Evolutionary conservation across 2,797 vertebrate species (phyloP).

Genomic region (Furcifer pardalis): DNA sequence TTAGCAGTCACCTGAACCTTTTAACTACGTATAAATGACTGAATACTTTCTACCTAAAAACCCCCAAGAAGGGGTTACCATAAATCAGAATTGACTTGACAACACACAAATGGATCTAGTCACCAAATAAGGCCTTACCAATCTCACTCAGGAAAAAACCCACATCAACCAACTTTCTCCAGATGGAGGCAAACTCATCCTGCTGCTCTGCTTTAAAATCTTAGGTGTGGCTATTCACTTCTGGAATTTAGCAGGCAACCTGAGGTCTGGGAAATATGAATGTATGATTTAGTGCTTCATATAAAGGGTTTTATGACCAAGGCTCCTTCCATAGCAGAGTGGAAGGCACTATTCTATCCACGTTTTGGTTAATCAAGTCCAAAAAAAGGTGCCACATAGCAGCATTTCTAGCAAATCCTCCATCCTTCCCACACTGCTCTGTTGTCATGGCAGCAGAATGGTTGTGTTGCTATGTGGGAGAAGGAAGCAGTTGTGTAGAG

Average conservation of each 20-base stretch:
- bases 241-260: not conserved
- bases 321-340: not conserved
- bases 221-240: not conserved
- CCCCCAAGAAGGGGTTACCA: no score
- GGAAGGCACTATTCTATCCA: slow-evolving; percentile 6
- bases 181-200: not conserved
- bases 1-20: not conserved
- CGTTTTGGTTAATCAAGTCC: slow-evolving; percentile 18
- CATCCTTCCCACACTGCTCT: slow-evolving; percentile 31
- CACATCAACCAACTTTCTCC: not conserved
- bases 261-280: not conserved
- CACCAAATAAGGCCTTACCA: not conserved
- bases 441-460: slow-evolving; percentile 40
- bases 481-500: slow-evolving; percentile 27
- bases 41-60: no score
- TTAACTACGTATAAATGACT: not conserved
- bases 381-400: slow-evolving; percentile 30
- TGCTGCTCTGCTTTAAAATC: not conserved
- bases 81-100: no score
- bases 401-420: slow-evolving; percentile 28
- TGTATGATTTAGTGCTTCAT: not conserved
- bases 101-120: no score
- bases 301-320: not conserved
- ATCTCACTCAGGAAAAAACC: not conserved
- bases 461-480: slow-evolving; percentile 25